A percentile compares a stretch with the other conserved stretches of the same genome.
phyloP scores from a whole-genome alignment of 2,113 vertebrate genomes.

The Candoia aspera region DNA sequence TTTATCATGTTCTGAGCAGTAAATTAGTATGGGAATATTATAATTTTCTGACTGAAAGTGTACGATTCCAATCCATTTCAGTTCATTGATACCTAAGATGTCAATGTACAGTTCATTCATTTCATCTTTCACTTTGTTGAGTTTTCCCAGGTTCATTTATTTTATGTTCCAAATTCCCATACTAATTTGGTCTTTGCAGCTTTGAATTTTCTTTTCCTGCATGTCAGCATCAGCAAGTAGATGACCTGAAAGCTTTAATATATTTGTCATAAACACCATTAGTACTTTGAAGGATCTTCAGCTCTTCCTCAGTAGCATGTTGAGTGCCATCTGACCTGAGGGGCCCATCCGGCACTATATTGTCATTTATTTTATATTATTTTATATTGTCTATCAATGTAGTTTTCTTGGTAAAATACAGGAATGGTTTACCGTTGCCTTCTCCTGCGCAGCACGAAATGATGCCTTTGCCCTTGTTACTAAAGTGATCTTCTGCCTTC shows the following conservation, averaged over 20 bases:
- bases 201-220: neutral
- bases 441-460: neutral
- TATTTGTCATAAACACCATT: neutral
- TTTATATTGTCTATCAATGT: too few species aligned
- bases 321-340: neutral
- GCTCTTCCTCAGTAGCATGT: neutral
- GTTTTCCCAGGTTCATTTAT: neutral
- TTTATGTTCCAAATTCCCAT: neutral
- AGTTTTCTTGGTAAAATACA: neutral
- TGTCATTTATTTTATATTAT: too few species aligned
- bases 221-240: neutral
- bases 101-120: neutral
- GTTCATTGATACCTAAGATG: neutral
- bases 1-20: too few species aligned
- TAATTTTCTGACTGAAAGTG: too few species aligned
- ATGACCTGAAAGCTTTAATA: neutral
- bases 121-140: neutral
- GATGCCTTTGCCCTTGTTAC: neutral
- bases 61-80: too few species aligned
- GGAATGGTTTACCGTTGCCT: neutral
- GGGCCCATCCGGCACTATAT: too few species aligned
- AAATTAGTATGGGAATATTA: too few species aligned
- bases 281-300: neutral
- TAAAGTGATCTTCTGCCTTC: neutral
- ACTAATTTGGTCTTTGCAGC: neutral